Evolutionary conservation across 2,888 invertebrate genomes (phyloP), one percentile per base, ranked within the genome.

Genomic region (Biston betularia): DNA sequence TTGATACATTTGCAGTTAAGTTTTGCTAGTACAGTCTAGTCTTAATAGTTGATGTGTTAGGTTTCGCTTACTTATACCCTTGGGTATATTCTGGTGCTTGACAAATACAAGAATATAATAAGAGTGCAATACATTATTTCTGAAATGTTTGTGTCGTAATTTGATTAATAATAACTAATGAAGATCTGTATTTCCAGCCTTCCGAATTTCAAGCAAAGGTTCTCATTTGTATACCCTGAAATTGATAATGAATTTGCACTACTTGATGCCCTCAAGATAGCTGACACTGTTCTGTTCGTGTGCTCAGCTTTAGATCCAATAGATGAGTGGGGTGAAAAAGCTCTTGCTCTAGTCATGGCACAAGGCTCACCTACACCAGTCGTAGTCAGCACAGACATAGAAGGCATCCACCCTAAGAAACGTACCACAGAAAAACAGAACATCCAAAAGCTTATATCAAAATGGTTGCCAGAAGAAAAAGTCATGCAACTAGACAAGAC

Each of bases 131-230:
- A 24, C 24, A 24, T 24, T 24, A 24, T 24, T 24, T 24, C 1
- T 24, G 24, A 24, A 24, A 24, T 24, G 1, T 24, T 24, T 3
- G 3, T 24, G 24, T 24, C 3, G 24, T 24, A 24, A 10, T 15
- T 14, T 46, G 14, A 15, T 8, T 46, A 1, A 15, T 8, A 15
- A 7, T 48, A 11, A 24, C 24, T 15, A 24, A 24, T 3, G 5
- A 10, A 15, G 10, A 50, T 11, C 5, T 35, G 3, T 52, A 3
- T 74, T 94, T 94, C 79, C 87, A 97, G 97, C 76, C 83, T 97
- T 71, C 97, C 97, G 11, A 95, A 97, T 72, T 97, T 98, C 84
- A 98, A 98, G 84, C 97, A 98, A 84, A 94, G 97, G n/a, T 97
- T 97, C 84, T 96, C 97, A 0, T 96, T 99, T 78, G 89, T 98